Percentiles rank a stretch among this genome's conserved stretches.
Evolutionary conservation across 35 echinoderm and acorn worm species (phyloP).

Genomic region (Chiridota heheva): DNA sequence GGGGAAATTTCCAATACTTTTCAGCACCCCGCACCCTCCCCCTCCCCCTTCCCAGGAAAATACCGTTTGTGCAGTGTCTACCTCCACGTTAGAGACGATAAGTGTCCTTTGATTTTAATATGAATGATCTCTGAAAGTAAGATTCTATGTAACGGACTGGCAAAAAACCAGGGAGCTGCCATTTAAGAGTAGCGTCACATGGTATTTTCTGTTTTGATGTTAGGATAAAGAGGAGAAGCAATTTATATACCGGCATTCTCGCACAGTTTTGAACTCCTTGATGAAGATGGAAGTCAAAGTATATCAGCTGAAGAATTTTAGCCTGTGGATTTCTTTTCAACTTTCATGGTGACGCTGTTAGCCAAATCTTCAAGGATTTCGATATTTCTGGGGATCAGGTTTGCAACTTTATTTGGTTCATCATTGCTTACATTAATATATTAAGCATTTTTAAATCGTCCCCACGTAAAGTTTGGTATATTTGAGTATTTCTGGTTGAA

Average conservation of each 20-base stretch:
- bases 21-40: too few species aligned
- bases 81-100: too few species aligned
- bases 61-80: too few species aligned
- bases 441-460: too few species aligned
- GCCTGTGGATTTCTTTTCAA: conserved; percentile 97
- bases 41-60: too few species aligned
- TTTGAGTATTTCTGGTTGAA: neutral
- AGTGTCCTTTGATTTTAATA: too few species aligned
- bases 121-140: too few species aligned
- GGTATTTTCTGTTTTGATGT: neutral
- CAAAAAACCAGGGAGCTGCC: too few species aligned
- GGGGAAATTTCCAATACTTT: too few species aligned
- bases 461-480: too few species aligned
- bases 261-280: conserved; percentile 92
- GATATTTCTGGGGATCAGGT: conserved; percentile 99
- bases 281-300: conserved; percentile 95
- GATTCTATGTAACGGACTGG: too few species aligned
- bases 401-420: neutral
- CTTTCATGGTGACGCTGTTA: conserved; percentile 91
- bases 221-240: conserved; percentile 99
- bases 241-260: conserved; percentile 98
- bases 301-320: conserved; percentile 94
- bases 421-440: neutral
- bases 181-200: too few species aligned
- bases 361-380: conserved; percentile 94